Percentiles rank a stretch among this genome's conserved stretches.
phyloP scores from a whole-genome alignment of 2,888 invertebrate species.

The Chymomyza procnemis region DNA sequence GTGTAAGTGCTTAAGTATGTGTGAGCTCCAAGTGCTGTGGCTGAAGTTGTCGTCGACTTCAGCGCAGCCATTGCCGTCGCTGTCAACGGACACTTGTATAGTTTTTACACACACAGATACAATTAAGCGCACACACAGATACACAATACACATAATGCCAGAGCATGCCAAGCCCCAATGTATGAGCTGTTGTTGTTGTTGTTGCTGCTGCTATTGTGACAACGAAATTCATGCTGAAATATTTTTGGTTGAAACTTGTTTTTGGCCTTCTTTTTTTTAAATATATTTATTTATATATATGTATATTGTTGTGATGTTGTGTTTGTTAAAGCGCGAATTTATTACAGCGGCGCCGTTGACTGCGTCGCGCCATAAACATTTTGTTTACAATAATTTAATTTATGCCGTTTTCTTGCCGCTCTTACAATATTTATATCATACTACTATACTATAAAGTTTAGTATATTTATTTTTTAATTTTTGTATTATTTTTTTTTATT shows the following conservation, averaged over 20 bases:
- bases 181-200: slow-evolving; percentile 10
- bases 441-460: not conserved
- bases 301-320: not conserved
- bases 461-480: not conserved
- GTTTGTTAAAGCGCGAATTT: slow-evolving; percentile 70
- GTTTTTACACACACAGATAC: not conserved
- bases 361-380: slow-evolving; percentile 68
- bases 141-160: not conserved
- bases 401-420: slow-evolving; percentile 65
- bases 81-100: slow-evolving; percentile 2
- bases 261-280: slow-evolving; percentile 24
- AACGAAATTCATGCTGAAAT: slow-evolving; percentile 72
- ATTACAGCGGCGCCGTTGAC: slow-evolving; percentile 51
- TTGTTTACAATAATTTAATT: slow-evolving; percentile 74
- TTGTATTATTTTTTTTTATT: no score
- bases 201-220: slow-evolving; percentile 49
- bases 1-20: slow-evolving; percentile 26
- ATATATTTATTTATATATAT: not conserved
- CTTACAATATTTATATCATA: slow-evolving; percentile 30
- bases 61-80: not conserved
- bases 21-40: not conserved
- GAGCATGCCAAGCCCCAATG: not conserved
- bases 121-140: slow-evolving; percentile 1
- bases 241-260: slow-evolving; percentile 62
- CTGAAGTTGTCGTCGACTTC: not conserved